Conservation (phyloP, 2,888 invertebrate species). For the Bugulina stolonifera region DNA sequence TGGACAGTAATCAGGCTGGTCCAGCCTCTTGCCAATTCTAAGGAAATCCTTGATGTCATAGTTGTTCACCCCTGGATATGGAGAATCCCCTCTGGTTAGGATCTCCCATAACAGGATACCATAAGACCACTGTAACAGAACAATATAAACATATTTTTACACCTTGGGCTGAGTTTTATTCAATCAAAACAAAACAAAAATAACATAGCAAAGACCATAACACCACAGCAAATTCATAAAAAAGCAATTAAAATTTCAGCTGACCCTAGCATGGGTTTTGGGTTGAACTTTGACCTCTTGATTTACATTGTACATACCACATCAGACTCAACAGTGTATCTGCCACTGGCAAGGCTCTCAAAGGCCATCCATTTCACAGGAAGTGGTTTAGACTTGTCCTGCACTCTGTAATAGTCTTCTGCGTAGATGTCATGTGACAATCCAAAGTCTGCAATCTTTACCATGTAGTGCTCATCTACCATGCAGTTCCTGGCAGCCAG, state of each 20-base stretch:
- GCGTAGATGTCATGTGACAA: conserved; percentile 58
- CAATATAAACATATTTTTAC: too few relatives aligned
- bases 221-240: too few relatives aligned
- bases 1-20: neutral
- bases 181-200: too few relatives aligned
- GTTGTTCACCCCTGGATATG: conserved; percentile 21
- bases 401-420: conserved; percentile 56
- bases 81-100: neutral
- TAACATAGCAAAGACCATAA: too few relatives aligned
- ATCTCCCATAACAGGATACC: conserved; percentile 13
- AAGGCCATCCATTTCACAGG: conserved; percentile 58
- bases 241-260: too few relatives aligned
- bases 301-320: too few relatives aligned
- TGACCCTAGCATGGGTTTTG: too few relatives aligned
- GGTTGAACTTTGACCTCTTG: too few relatives aligned
- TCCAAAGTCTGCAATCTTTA: conserved; percentile 60
- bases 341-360: conserved; percentile 54
- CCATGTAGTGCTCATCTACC: conserved; percentile 54
- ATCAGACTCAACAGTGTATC: conserved; percentile 54
- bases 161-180: too few relatives aligned
- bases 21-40: neutral
- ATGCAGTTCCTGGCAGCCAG: conserved; percentile 59
- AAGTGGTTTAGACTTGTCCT: conserved; percentile 53
- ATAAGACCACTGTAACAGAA: conserved; percentile 18
- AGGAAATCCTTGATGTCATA: conserved; percentile 20